Base-by-base conservation (phyloP, 1,140 invertebrate species). In the Drosophila funebris region DNA sequence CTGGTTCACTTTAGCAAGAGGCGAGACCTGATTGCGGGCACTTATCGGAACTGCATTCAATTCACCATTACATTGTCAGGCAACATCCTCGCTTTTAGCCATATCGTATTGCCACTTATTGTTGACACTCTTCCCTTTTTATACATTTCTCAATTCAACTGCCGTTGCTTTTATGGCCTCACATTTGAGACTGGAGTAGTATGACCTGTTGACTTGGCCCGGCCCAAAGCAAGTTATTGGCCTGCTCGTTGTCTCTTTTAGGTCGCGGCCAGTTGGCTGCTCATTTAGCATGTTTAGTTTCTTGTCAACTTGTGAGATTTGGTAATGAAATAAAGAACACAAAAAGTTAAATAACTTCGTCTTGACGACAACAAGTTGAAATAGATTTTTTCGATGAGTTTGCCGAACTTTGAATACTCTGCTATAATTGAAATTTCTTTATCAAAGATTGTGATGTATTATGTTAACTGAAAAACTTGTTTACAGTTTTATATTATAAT, bases 211-310 rank as follows among this genome's bases (percentile, higher is more conserved):
- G 22, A 29, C 8, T 27, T 50, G 46, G 36, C 64, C 41, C 73
- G 39, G 50, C 46, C 39, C 5, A 27, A 48, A 27, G 37, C 46
- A 57, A 48, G 58, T 56, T 62, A 43, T 43, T 72, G 20, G 63
- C 48, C 62, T 48, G 37, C 70, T 66, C 46, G 52, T 56, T 58
- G 60, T 18, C 41, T 62, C 50, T 48, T 39, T 70, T 44, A 18
- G 68, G 52, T 66, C 69, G 61, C 61, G 33, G 61, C 43, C 61
- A 66, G 36, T 58, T 58, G 18, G 53, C 52, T 52, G 62, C 62
- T 67, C 69, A 67, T 72, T 72, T 72, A 72, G 62, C 69, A 67
- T 72, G 69, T 72, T 72, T 72, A 72, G 53, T 53, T 66, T 56
- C 52, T 48, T 71, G 68, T 71, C 68, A 71, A 57, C 61, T 43